phyloP scores from a whole-genome alignment of 2,888 invertebrate genomes.

The Gari tellinella region DNA sequence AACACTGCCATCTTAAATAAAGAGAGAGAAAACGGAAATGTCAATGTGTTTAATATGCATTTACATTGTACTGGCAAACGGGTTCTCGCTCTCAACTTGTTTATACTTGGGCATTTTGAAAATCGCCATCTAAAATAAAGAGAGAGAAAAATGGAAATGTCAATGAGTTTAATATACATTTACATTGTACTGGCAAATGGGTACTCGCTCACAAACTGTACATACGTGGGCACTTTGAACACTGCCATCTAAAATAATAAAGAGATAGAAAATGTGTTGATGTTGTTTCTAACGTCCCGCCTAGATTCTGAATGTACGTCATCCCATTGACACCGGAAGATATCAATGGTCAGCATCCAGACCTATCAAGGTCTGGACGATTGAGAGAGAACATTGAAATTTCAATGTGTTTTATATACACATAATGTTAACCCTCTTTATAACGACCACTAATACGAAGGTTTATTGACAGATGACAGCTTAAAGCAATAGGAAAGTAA shows the following conservation, averaged over 20 bases:
- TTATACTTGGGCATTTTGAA: conserved; percentile 93
- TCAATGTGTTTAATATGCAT: too few species aligned
- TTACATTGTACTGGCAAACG: too few species aligned
- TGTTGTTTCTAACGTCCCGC: too few species aligned
- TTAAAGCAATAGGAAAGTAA: too few species aligned
- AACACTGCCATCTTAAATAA: conserved; percentile 89
- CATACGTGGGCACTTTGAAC: conserved; percentile 92
- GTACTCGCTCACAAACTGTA: conserved; percentile 89
- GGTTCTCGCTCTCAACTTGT: conserved; percentile 89
- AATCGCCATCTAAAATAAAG: conserved; percentile 87
- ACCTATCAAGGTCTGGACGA: too few species aligned
- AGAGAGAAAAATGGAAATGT: not conserved
- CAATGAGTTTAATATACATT: too few species aligned
- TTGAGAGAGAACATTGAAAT: not conserved
- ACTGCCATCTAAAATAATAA: conserved; percentile 88
- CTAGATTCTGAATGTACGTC: conserved; percentile 88
- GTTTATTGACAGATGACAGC: too few species aligned
- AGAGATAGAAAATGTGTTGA: not conserved
- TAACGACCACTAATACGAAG: too few species aligned
- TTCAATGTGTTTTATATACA: too few species aligned
- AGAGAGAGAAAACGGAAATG: not conserved
- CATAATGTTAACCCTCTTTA: too few species aligned
- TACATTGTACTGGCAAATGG: too few species aligned
- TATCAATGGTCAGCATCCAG: too few species aligned
- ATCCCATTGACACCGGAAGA: conserved; percentile 94